Evolutionary conservation across 2,797 vertebrate species (phyloP).

Genomic region (Linurgus olivaceus): DNA sequence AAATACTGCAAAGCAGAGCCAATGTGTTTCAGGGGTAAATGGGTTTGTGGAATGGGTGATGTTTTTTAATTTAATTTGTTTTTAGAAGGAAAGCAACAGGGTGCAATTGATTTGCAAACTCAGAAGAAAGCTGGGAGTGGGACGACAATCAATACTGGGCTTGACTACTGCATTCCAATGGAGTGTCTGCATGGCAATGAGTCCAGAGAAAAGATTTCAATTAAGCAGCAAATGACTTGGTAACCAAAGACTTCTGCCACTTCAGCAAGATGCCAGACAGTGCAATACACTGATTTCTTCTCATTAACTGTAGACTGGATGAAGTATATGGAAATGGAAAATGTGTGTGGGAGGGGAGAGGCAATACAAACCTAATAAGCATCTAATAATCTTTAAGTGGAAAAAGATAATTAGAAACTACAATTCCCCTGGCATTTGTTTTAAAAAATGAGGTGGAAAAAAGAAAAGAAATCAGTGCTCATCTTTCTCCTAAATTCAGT

Average conservation of each 20-base stretch:
- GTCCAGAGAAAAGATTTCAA: slow-evolving; percentile 55
- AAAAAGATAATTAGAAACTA: slow-evolving; percentile 34
- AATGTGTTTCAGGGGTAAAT: neutral
- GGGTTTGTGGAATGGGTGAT: neutral
- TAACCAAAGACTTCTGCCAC: slow-evolving; percentile 55
- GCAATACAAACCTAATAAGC: slow-evolving; percentile 37
- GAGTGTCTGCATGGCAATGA: slow-evolving; percentile 63
- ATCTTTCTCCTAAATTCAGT: neutral
- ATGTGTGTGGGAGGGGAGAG: neutral
- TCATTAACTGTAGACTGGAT: slow-evolving; percentile 79
- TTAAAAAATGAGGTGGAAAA: neutral
- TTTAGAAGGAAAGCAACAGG: neutral
- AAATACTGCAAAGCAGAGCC: neutral
- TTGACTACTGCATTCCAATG: slow-evolving; percentile 81
- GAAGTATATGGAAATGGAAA: slow-evolving; percentile 49
- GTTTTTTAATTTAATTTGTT: neutral
- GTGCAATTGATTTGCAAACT: slow-evolving; percentile 43
- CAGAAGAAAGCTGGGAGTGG: slow-evolving; percentile 27
- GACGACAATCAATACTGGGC: slow-evolving; percentile 80
- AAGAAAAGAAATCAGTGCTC: neutral
- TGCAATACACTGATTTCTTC: slow-evolving; percentile 82
- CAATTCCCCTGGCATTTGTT: neutral
- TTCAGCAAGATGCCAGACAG: slow-evolving; percentile 81
- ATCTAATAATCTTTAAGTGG: slow-evolving; percentile 39
- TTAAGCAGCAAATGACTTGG: slow-evolving; percentile 35